Conservation (phyloP, 1,140 invertebrate genomes). For the Tetraneura akinire region DNA sequence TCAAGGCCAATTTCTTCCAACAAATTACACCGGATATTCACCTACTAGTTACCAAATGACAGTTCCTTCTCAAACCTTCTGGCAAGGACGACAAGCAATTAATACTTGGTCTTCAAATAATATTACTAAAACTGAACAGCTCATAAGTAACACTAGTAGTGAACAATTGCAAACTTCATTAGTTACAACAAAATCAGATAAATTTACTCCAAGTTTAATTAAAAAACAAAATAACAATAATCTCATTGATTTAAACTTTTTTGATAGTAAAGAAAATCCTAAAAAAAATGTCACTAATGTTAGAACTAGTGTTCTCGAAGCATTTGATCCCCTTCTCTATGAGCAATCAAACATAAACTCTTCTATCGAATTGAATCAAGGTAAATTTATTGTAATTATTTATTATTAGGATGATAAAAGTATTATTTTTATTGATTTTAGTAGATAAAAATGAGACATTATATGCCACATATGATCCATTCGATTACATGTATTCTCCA, state of each 20-base stretch:
- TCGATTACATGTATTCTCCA: slow-evolving; percentile 75
- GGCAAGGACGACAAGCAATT: slow-evolving; percentile 10
- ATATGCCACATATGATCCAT: slow-evolving; percentile 83
- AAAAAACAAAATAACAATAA: slow-evolving; percentile 64
- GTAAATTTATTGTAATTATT: slow-evolving; percentile 17
- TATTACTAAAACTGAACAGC: slow-evolving; percentile 23
- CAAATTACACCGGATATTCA: slow-evolving; percentile 24
- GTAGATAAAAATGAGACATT: slow-evolving; percentile 58
- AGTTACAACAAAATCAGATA: background rate
- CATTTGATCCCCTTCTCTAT: slow-evolving; percentile 76
- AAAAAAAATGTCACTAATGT: slow-evolving; percentile 58
- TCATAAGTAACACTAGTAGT: background rate
- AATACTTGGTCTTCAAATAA: slow-evolving; percentile 13
- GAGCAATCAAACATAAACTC: background rate
- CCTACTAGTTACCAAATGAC: slow-evolving; percentile 43
- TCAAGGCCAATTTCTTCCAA: slow-evolving; percentile 16
- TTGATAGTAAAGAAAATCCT: slow-evolving; percentile 55
- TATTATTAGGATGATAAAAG: background rate
- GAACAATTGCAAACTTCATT: background rate
- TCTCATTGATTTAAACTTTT: slow-evolving; percentile 63
- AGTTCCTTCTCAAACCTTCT: slow-evolving; percentile 43
- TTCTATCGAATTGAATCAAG: slow-evolving; percentile 27
- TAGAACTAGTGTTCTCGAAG: slow-evolving; percentile 68
- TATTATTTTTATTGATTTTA: slow-evolving; percentile 5
- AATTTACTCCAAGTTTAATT: slow-evolving; percentile 60